Conservation (phyloP, 2,113 vertebrate genomes). For the Polyodon spathula region DNA sequence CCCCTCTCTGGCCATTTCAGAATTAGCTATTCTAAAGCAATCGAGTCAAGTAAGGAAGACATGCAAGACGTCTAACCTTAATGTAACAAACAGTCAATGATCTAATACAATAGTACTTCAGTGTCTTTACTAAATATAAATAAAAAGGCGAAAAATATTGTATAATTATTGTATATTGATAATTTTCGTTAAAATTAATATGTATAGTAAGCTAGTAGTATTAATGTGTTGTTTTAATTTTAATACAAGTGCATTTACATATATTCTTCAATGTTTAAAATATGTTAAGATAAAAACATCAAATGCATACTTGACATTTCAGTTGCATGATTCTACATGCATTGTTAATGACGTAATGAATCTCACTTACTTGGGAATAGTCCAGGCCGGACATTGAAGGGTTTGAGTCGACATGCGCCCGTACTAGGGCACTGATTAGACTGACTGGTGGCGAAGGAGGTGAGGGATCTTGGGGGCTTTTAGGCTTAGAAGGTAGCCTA, state of each 20-base stretch:
- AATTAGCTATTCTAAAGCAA: slow-evolving; percentile 66
- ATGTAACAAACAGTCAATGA: slow-evolving; percentile 39
- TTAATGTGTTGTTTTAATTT: no score
- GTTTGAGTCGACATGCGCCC: slow-evolving; percentile 97
- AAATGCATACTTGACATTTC: slow-evolving; percentile 1
- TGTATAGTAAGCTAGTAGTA: no score
- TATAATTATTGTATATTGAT: no score
- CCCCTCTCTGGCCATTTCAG: slow-evolving; percentile 67
- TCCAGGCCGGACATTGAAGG: slow-evolving; percentile 94
- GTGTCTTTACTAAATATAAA: no score
- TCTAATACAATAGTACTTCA: slow-evolving; percentile 13
- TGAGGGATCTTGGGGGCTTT: slow-evolving; percentile 94
- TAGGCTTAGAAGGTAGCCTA: slow-evolving; percentile 93
- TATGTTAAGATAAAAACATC: slow-evolving; percentile 40
- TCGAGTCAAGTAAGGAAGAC: slow-evolving; percentile 60
- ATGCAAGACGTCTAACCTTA: no score
- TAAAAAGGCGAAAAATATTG: no score
- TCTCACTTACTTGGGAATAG: slow-evolving; percentile 86
- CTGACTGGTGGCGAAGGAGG: slow-evolving; percentile 93
- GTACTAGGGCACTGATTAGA: slow-evolving; percentile 92
- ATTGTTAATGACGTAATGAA: slow-evolving; percentile 10
- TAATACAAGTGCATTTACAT: no score
- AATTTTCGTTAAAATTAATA: no score
- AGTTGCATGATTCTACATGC: no score
- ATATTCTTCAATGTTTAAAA: no score